A percentile compares a stretch with the other conserved stretches of the same genome.
phyloP scores from a whole-genome alignment of 1,140 invertebrate species.

The Matsumurasca onukii region DNA sequence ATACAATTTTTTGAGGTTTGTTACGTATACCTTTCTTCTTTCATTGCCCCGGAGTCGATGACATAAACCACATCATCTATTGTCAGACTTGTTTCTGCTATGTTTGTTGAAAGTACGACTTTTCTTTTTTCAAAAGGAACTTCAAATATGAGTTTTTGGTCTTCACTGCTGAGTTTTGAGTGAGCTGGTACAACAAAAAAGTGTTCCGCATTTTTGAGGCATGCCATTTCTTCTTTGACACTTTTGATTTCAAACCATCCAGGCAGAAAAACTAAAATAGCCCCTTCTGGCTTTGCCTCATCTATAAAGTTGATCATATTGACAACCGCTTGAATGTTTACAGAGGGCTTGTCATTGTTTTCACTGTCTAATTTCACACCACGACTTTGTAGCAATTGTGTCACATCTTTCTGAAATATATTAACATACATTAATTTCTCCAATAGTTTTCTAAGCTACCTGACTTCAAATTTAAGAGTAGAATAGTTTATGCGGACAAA shows the following conservation, averaged over 20 bases:
- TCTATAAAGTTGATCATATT: conserved; percentile 20
- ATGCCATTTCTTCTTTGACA: neutral
- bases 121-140: conserved; percentile 62
- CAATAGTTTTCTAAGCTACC: too few relatives aligned
- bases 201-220: neutral
- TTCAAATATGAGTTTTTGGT: conserved; percentile 78
- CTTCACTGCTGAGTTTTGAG: conserved; percentile 71
- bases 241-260: conserved; percentile 45
- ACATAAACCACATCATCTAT: conserved; percentile 89
- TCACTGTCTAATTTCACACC: neutral
- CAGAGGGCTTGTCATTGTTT: neutral
- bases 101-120: conserved; percentile 76
- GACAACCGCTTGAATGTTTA: conserved; percentile 1
- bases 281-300: conserved; percentile 53
- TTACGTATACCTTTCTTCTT: conserved; percentile 31
- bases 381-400: neutral
- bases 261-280: conserved; percentile 87
- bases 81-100: conserved; percentile 85
- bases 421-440: too few relatives aligned
- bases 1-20: neutral
- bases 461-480: too few relatives aligned
- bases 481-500: too few relatives aligned
- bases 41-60: conserved; percentile 57
- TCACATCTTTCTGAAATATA: conserved; percentile 2
- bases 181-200: conserved; percentile 72